Percentiles rank a stretch among this genome's conserved stretches.
These are phyloP conservation scores for Labia minor DNA, from an alignment of 2,888 invertebrate genomes.

Conservation along the genomic window DNA sequence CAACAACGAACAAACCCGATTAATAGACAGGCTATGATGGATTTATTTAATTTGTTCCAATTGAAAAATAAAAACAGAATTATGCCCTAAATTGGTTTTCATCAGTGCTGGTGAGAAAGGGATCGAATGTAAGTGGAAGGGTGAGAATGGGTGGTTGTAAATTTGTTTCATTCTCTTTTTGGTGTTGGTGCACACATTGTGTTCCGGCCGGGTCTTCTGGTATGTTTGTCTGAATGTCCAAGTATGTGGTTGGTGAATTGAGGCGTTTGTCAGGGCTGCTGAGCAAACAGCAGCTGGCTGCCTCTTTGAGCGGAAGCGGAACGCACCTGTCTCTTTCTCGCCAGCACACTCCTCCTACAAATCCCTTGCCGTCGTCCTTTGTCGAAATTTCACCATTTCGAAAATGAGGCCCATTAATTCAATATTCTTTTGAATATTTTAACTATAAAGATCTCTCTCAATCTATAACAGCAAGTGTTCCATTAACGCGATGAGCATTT, in stretches of 20 bases:
- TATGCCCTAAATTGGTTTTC: neutral
- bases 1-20: no score
- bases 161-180: neutral
- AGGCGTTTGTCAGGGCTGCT: neutral
- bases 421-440: no score
- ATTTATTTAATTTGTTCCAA: no score
- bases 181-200: neutral
- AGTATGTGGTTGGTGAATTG: neutral
- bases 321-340: constrained; percentile 1
- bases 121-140: neutral
- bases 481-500: no score
- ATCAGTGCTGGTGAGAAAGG: neutral
- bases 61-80: no score
- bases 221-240: neutral
- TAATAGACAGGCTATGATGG: no score
- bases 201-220: neutral
- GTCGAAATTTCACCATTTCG: no score
- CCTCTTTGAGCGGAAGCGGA: constrained; percentile 7
- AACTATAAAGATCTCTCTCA: no score
- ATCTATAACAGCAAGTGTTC: no score
- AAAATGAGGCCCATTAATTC: no score
- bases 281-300: neutral
- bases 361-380: no score
- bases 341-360: no score
- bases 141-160: neutral